Conservation (phyloP, 2,113 vertebrate genomes). For the Canis aureus region DNA sequence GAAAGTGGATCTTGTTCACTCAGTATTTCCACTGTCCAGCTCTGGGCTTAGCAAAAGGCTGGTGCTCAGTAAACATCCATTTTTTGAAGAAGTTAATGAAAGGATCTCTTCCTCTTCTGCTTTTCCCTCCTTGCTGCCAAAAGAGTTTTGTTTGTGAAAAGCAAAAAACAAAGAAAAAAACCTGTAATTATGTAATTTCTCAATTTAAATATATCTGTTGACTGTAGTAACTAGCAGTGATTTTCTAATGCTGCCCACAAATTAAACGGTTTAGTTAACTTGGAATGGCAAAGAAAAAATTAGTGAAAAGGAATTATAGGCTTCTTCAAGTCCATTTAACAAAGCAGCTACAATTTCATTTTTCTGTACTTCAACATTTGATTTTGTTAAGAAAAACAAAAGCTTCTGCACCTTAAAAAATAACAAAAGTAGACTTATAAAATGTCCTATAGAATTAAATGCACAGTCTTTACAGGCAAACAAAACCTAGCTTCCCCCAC, state of each 20-base stretch:
- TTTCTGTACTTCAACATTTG: not conserved
- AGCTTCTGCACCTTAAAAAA: not conserved
- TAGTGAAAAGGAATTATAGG: not conserved
- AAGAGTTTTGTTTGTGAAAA: not conserved
- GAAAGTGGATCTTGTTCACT: not conserved
- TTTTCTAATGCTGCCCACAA: not conserved
- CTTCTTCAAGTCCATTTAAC: not conserved
- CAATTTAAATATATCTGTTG: not conserved
- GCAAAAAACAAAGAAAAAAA: not conserved
- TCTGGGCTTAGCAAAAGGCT: not conserved
- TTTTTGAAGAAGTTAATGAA: not conserved
- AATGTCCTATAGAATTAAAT: not conserved
- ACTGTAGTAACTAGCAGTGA: not conserved
- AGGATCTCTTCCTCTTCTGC: not conserved
- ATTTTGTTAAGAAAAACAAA: not conserved
- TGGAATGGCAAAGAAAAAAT: not conserved
- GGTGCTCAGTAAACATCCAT: not conserved
- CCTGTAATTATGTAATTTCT: not conserved
- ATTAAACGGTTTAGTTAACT: not conserved
- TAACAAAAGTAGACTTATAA: not conserved
- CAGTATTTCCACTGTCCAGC: not conserved
- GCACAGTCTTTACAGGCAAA: not conserved
- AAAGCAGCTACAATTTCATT: not conserved
- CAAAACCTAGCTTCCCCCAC: not conserved
- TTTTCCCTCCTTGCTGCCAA: not conserved